Conservation (phyloP, 2,797 vertebrate species). For the Halcyon smyrnensis region DNA sequence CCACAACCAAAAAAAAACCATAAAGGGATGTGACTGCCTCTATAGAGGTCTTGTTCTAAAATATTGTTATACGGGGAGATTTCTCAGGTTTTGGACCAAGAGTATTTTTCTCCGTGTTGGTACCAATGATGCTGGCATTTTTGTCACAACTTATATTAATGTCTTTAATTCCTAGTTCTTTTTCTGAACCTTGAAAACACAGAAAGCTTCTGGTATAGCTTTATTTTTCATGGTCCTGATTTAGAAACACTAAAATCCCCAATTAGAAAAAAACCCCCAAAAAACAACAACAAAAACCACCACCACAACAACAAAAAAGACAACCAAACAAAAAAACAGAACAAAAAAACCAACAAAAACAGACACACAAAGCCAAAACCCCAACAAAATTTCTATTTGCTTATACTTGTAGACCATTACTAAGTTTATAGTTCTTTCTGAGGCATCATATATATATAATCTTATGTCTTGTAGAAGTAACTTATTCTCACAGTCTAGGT, state of each 20-base stretch:
- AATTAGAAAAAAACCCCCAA: fast-evolving
- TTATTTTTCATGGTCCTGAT: background rate
- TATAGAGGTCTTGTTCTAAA: background rate
- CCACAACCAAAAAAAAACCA: background rate
- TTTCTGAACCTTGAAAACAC: background rate
- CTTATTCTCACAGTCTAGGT: background rate
- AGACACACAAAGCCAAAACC: no score
- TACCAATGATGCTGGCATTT: background rate
- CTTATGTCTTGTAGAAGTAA: background rate
- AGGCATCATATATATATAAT: background rate
- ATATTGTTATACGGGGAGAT: background rate
- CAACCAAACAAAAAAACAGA: no score
- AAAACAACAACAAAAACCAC: no score
- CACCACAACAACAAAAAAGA: no score
- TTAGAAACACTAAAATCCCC: background rate
- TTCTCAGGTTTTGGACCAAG: background rate
- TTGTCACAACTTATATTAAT: background rate
- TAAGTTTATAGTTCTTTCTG: background rate
- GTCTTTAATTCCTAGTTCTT: background rate
- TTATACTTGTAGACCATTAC: background rate
- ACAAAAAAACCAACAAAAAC: no score
- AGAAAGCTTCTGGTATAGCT: background rate
- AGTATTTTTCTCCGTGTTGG: background rate
- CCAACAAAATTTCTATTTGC: background rate
- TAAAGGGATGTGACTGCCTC: background rate